phyloP scores from a whole-genome alignment of 2,797 vertebrate species.

The Amphiprion clarkii region DNA sequence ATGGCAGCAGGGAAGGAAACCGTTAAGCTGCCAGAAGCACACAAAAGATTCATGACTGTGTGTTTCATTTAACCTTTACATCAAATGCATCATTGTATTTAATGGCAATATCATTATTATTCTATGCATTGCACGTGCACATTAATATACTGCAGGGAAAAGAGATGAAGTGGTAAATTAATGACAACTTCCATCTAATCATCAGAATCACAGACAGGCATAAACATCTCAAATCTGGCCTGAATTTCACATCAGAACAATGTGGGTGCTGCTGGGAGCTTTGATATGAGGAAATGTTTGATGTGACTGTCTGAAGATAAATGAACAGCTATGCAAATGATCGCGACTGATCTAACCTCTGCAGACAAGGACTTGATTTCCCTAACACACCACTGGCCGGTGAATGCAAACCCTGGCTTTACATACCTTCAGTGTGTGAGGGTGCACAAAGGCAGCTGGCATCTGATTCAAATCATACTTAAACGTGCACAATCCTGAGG shows the following conservation, averaged over 20 bases:
- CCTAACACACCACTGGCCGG: slow-evolving; percentile 61
- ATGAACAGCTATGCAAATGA: slow-evolving; percentile 80
- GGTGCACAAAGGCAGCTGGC: not conserved
- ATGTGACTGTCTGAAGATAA: slow-evolving; percentile 51
- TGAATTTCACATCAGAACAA: slow-evolving; percentile 16
- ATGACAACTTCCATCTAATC: not conserved
- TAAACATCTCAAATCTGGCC: slow-evolving; percentile 29
- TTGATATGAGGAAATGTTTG: slow-evolving; percentile 47
- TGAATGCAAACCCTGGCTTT: slow-evolving; percentile 60
- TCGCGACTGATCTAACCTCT: slow-evolving; percentile 52
- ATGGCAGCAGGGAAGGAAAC: not conserved
- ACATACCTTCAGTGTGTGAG: slow-evolving; percentile 34
- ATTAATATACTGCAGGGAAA: not conserved
- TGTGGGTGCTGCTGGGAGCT: slow-evolving; percentile 14
- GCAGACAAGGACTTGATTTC: slow-evolving; percentile 67
- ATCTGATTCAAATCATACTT: slow-evolving; percentile 41
- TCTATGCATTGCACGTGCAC: not conserved
- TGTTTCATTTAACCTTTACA: not conserved
- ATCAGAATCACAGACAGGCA: not conserved
- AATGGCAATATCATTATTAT: not conserved
- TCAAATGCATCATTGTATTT: slow-evolving; percentile 11
- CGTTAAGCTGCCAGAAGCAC: not conserved
- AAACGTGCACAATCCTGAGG: not conserved
- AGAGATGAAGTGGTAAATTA: not conserved
- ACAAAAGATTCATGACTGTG: no score